These are phyloP conservation scores for Phoronis australis DNA, from an alignment of 2,888 invertebrate genomes.

Conservation along the genomic window DNA sequence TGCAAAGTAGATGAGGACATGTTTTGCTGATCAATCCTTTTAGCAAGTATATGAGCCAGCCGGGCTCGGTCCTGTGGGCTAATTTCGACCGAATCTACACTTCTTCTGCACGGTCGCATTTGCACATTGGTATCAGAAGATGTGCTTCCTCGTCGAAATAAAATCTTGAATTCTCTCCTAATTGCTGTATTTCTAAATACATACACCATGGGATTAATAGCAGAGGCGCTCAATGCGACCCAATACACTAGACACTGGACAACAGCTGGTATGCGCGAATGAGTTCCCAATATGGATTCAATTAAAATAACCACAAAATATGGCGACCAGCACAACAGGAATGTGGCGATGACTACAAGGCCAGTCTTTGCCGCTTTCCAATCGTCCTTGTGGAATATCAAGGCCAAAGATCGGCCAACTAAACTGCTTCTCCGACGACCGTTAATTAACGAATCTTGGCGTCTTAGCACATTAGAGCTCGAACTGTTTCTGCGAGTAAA, in stretches of 20 bases:
- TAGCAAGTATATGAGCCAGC: too few relatives aligned
- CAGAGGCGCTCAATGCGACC: slow-evolving; percentile 59
- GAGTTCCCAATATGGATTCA: slow-evolving; percentile 28
- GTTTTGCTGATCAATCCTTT: too few relatives aligned
- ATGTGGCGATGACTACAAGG: slow-evolving; percentile 68
- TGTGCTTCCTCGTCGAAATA: not conserved
- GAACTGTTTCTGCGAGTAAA: too few relatives aligned
- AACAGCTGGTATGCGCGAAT: slow-evolving; percentile 12
- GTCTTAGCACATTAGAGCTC: too few relatives aligned
- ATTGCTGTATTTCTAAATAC: slow-evolving; percentile 58
- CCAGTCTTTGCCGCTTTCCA: slow-evolving; percentile 81
- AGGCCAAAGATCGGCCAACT: not conserved
- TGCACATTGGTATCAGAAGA: too few relatives aligned
- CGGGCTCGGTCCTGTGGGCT: too few relatives aligned
- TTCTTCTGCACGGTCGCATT: too few relatives aligned
- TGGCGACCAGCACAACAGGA: slow-evolving; percentile 58
- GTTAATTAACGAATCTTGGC: not conserved
- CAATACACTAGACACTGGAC: slow-evolving; percentile 49
- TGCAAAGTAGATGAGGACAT: too few relatives aligned
- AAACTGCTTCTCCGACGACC: not conserved
- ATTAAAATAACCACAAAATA: slow-evolving; percentile 28
- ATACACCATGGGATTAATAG: slow-evolving; percentile 69
- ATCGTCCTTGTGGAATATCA: slow-evolving; percentile 59
- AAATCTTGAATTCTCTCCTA: not conserved
- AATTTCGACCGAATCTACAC: too few relatives aligned